Evolutionary conservation across 1,140 invertebrate genomes (phyloP), one percentile per base, ranked within the genome.

Genomic region (Teleogryllus occipitalis): DNA sequence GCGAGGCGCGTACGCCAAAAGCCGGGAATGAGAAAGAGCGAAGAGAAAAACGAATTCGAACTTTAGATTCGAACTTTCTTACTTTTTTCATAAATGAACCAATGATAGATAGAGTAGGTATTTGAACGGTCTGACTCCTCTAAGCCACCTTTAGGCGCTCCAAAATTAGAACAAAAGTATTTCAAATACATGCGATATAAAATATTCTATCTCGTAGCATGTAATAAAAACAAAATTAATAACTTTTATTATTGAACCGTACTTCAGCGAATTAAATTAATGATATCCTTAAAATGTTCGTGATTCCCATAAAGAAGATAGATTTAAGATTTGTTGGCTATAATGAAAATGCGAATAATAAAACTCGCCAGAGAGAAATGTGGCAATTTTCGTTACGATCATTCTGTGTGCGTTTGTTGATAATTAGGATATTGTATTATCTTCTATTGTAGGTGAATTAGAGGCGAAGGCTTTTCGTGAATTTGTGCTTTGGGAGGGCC

Each of bases 1-100:
- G 46, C 73, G 47, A 47, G 73, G 78, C 78, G 78, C 78, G 78
- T 77, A 77, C 76, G n/a, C 76, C 76, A 77, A 77, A 77, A 77
- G 76, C 76, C 76, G 76, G 76, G 46, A 21, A 77, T 77, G 76
- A 77, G 76, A 54, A 49, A 48, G 47, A 54, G 47, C 8, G 47
- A 21, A 49, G 47, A 77, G 18, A 54, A 49, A 77, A 76, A 76
- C 39, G 46, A 47, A 47, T 47, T 27, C 10, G n/a, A 76, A 27
- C 39, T 76, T 48, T 54, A 54, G 47, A 54, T 77, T 54, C 21
- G 46, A 77, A 77, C 76, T 77, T 77, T 77, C 47, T 54, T 77
- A 77, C 47, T 77, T 77, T 77, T 77, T 48, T 65, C 54, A 65
- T 65, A 65, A 65, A 77, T 54, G 76, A 54, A 77, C 76, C 47